A percentile compares a stretch with the other conserved stretches of the same genome.
These are phyloP conservation scores for Hydrotaea cyrtoneurina DNA, from an alignment of 2,888 invertebrate genomes.

Conservation along the genomic window DNA sequence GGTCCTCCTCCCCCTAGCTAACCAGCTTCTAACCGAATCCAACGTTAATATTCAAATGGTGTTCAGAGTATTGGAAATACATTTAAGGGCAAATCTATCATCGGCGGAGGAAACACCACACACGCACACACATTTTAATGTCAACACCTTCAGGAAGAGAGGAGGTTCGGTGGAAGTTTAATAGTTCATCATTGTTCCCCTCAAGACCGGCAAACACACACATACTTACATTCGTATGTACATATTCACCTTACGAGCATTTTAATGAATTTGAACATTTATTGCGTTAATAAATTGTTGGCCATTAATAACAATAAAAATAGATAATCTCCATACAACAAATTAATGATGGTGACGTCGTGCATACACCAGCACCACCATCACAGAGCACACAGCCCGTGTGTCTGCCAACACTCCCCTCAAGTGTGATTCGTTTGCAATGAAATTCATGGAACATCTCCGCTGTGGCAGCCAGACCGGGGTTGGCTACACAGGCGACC, in stretches of 20 bases:
- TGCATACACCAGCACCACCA: slow-evolving; percentile 57
- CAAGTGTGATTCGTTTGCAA: neutral
- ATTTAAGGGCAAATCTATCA: slow-evolving; percentile 40
- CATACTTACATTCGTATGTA: slow-evolving; percentile 29
- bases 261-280: slow-evolving; percentile 58
- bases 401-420: neutral
- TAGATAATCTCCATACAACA: slow-evolving; percentile 78
- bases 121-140: neutral
- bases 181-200: neutral
- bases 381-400: slow-evolving; percentile 1
- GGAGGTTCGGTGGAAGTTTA: neutral
- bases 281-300: slow-evolving; percentile 77
- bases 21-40: neutral
- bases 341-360: slow-evolving; percentile 73
- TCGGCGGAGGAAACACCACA: neutral
- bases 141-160: slow-evolving; percentile 12
- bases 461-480: slow-evolving; percentile 41
- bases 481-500: neutral
- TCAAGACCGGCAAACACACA: neutral
- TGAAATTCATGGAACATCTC: slow-evolving; percentile 10
- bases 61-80: slow-evolving; percentile 48
- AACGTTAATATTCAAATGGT: slow-evolving; percentile 47
- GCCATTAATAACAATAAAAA: slow-evolving; percentile 79
- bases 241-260: slow-evolving; percentile 19
- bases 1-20: too few species aligned